These are phyloP conservation scores for Amphiprion ocellaris DNA, from an alignment of 2,113 vertebrate genomes.

Conservation along the genomic window DNA sequence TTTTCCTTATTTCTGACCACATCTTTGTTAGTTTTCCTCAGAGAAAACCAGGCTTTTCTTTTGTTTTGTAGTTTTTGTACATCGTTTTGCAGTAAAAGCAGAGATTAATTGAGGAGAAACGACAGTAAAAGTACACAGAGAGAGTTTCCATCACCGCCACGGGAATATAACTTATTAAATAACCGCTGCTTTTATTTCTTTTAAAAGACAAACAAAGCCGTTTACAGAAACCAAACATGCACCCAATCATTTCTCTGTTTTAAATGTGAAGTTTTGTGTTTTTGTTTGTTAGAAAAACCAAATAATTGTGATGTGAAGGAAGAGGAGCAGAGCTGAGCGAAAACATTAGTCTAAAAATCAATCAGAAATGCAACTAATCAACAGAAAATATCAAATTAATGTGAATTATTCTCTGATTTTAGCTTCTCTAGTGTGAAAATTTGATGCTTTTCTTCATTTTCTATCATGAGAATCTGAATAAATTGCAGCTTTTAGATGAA, in stretches of 20 bases:
- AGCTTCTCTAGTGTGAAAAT: too few species aligned
- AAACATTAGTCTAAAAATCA: too few species aligned
- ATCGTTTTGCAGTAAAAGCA: too few species aligned
- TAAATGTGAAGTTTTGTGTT: background rate
- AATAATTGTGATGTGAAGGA: background rate
- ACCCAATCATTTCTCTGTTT: conserved; percentile 84
- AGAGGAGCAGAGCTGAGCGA: background rate
- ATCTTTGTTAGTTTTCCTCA: too few species aligned
- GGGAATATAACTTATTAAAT: conserved; percentile 94
- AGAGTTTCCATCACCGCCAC: conserved; percentile 77
- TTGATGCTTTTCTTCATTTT: too few species aligned
- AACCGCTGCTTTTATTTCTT: conserved; percentile 80
- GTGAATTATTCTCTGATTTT: too few species aligned
- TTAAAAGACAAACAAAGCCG: conserved; percentile 88
- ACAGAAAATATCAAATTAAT: too few species aligned
- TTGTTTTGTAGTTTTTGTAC: conserved; percentile 49
- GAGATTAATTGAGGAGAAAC: conserved; percentile 14
- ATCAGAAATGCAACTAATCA: too few species aligned
- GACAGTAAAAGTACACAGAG: background rate
- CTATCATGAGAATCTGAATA: too few species aligned
- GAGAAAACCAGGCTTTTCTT: background rate
- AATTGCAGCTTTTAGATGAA: too few species aligned
- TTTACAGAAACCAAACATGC: conserved; percentile 93
- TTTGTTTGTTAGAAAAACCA: background rate
- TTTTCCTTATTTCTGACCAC: conserved; percentile 68